Evolutionary conservation across 2,888 invertebrate species (phyloP), one percentile per base, ranked within the genome.

Genomic region (Cordilura impudica): DNA sequence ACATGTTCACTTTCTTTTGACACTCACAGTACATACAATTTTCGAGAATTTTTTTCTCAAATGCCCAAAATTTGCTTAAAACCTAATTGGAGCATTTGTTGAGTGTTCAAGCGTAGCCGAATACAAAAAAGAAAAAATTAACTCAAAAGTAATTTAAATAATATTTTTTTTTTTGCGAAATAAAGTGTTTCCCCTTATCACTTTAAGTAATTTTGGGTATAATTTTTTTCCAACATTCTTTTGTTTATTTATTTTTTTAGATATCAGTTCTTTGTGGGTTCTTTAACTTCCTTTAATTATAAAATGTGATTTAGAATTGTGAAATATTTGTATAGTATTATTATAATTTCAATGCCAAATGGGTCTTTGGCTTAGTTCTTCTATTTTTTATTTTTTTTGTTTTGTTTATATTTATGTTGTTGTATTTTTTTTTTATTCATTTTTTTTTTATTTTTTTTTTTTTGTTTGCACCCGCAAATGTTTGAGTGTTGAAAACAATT

Each of bases 271-370:
- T 14, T 71, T 63, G 45, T 31, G 19, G 43, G 7, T 71, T 63
- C 12, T 56, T 69, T 70, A 58, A 76, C 65, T 63, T 75, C 18
- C 49, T 58, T 63, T 51, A 31, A 31, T n/a, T 31, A 23, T 39
- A 6, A 19, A 66, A 66, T 54, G 18, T 26, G 26, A 43, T 43
- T 45, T 39, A 16, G 3, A 18, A 16, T 54, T 54, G 21, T 12
- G 7, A 35, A 51, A 47, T 31, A 23, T 29, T 10, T 19, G 23
- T 26, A 10, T 0, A 2, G 1, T 16, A 51, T 43, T 61, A 54
- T 61, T 47, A n/a, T 12, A 70, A 76, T 39, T 76, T 70, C 70
- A 71, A 53, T 76, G 70, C 51, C 76, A 76, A 76, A 61, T 61
- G 47, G 39, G 54, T 21, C 61, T 29, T 23, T 12, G 43, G 21